These are phyloP conservation scores for Nephrotoma appendiculata DNA, from an alignment of 2,888 invertebrate genomes.

Conservation along the genomic window DNA sequence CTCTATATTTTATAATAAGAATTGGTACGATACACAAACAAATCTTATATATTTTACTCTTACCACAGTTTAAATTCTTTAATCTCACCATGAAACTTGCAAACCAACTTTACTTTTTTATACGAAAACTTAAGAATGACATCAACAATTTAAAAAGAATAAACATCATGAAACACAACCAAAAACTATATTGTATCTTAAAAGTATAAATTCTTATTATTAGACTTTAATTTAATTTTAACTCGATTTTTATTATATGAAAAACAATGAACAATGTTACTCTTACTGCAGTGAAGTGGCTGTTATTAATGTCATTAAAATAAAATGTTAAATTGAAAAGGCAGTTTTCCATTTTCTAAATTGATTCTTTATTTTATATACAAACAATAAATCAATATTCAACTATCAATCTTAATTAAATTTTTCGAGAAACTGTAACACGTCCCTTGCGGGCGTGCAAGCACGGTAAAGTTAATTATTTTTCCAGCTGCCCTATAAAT, in stretches of 20 bases:
- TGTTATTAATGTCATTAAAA: not conserved
- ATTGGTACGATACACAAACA: not conserved
- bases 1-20: not conserved
- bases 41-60: not conserved
- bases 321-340: not conserved
- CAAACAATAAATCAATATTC: not conserved
- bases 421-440: not conserved
- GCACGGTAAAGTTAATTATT: too few species aligned
- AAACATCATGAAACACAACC: not conserved
- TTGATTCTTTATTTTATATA: not conserved
- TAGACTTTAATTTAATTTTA: not conserved
- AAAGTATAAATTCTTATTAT: not conserved
- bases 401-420: not conserved
- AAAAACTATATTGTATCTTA: not conserved
- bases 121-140: not conserved
- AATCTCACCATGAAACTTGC: not conserved
- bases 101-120: not conserved
- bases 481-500: too few species aligned
- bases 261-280: not conserved
- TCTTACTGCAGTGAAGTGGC: not conserved
- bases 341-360: not conserved
- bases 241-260: not conserved
- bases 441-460: too few species aligned
- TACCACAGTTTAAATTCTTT: not conserved
- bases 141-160: not conserved